Evolutionary conservation across 1,140 invertebrate genomes (phyloP).

Genomic region (roundworm (Caenorhabditis elegans)): WBcel235 BX284602.5:5357001-5357500

Average conservation of each 20-base stretch:
- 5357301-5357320: background rate
- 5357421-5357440: background rate
- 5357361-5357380: background rate
- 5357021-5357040: background rate
- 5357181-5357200: background rate
- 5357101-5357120: conserved; percentile 18
- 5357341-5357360: background rate
- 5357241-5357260: background rate
- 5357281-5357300: background rate
- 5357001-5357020: background rate
- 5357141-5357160: too few species aligned
- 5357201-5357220: background rate
- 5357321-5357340: too few species aligned
- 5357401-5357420: background rate
- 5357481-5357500: background rate
- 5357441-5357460: conserved; percentile 10
- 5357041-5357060: background rate
- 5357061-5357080: conserved; percentile 24
- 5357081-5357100: conserved; percentile 34
- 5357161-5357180: background rate
- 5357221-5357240: background rate
- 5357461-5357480: conserved; percentile 5
- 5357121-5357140: too few species aligned
- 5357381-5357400: background rate
- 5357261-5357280: background rate